phyloP scores from a whole-genome alignment of 2,797 vertebrate species.

The Sebastes trivittatus region DNA sequence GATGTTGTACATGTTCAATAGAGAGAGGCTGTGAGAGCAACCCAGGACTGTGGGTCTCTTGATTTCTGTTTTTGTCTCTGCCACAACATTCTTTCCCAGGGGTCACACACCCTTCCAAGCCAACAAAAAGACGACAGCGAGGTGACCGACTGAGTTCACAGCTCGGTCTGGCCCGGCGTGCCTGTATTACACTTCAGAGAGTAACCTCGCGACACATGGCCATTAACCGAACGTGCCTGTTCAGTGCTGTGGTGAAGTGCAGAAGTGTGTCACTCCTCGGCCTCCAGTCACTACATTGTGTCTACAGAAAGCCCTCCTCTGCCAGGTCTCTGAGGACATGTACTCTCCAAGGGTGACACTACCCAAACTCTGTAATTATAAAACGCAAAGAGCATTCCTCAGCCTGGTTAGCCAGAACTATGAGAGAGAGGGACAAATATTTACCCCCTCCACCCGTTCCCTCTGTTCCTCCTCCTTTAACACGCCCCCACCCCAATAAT shows the following conservation, averaged over 20 bases:
- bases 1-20: constrained; percentile 18
- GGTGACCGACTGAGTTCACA: constrained; percentile 27
- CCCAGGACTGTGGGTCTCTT: constrained; percentile 18
- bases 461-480: constrained; percentile 56
- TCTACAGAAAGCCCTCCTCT: constrained; percentile 14
- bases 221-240: constrained; percentile 21
- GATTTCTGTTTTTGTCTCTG: constrained; percentile 35
- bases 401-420: constrained; percentile 82
- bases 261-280: constrained; percentile 13
- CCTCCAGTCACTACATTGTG: background rate
- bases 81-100: constrained; percentile 47
- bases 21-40: background rate
- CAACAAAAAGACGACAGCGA: background rate
- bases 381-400: constrained; percentile 77
- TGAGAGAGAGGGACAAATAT: constrained; percentile 74
- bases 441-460: constrained; percentile 43
- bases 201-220: constrained; percentile 1
- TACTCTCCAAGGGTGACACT: constrained; percentile 70
- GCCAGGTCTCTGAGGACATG: constrained; percentile 56
- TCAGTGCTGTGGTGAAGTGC: constrained; percentile 14
- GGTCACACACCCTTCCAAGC: constrained; percentile 27
- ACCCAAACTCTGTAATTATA: constrained; percentile 79
- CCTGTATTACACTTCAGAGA: background rate
- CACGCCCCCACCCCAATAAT: constrained; percentile 72
- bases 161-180: background rate